Evolutionary conservation across 2,888 invertebrate genomes (phyloP).

Genomic region (Epsilonema sp.): DNA sequence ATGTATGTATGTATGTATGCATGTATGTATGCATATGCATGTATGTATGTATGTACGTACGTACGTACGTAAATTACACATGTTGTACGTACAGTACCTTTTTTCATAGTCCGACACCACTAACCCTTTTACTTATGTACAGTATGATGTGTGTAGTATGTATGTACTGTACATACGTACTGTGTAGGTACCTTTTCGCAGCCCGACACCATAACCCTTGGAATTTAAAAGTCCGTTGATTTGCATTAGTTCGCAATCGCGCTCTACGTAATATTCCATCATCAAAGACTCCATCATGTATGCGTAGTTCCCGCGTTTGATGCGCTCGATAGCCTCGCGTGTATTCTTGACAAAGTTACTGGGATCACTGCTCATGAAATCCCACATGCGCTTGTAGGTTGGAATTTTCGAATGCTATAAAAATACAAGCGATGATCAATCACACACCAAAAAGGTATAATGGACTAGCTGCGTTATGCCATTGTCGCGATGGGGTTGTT

Average conservation of each 20-base stretch:
- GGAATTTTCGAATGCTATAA: constrained; percentile 55
- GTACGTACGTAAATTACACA: too few species aligned
- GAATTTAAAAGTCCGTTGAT: constrained; percentile 30
- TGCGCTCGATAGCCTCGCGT: constrained; percentile 44
- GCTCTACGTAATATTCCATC: constrained; percentile 30
- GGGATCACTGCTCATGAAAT: constrained; percentile 68
- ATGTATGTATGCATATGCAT: too few species aligned
- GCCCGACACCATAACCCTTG: constrained; percentile 27
- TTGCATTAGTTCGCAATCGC: constrained; percentile 31
- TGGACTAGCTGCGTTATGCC: too few species aligned
- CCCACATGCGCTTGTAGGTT: constrained; percentile 82
- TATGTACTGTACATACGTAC: too few species aligned
- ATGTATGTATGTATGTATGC: too few species aligned
- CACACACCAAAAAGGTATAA: not conserved
- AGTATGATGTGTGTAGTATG: too few species aligned
- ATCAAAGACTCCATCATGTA: constrained; percentile 32
- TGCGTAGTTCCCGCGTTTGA: constrained; percentile 30
- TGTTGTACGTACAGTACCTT: too few species aligned
- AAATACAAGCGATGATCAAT: too few species aligned
- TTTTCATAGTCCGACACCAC: too few species aligned
- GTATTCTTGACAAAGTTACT: constrained; percentile 51
- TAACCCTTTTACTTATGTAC: too few species aligned
- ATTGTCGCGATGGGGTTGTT: too few species aligned
- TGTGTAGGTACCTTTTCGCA: constrained; percentile 20
- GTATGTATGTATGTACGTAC: too few species aligned